A percentile compares a stretch with the other conserved stretches of the same genome.
Conservation (phyloP, 1,140 invertebrate species). For the Doryteuthis pealeii region DNA sequence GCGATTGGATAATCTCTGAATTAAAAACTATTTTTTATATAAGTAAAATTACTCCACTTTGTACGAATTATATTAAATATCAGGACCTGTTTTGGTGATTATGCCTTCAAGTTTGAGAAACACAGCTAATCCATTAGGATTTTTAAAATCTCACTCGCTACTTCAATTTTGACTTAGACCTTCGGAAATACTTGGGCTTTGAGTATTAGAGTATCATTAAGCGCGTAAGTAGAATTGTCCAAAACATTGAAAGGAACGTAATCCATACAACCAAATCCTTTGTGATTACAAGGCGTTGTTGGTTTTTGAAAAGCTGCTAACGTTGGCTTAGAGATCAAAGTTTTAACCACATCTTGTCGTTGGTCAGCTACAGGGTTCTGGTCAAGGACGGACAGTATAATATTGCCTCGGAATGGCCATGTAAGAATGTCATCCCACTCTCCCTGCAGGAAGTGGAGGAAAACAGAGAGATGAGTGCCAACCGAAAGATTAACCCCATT, state of each 20-base stretch:
- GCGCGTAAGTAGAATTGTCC: slow-evolving; percentile 45
- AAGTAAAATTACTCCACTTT: too few species aligned
- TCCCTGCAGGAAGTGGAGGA: slow-evolving; percentile 80
- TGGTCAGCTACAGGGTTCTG: slow-evolving; percentile 56
- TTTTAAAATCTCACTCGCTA: too few species aligned
- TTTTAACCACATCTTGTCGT: slow-evolving; percentile 48
- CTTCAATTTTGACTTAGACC: too few species aligned
- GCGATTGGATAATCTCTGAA: too few species aligned
- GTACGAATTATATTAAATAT: too few species aligned
- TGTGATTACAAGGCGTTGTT: slow-evolving; percentile 52
- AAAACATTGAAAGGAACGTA: slow-evolving; percentile 51
- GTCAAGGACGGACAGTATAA: slow-evolving; percentile 68
- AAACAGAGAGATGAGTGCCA: slow-evolving; percentile 56
- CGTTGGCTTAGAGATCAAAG: slow-evolving; percentile 52
- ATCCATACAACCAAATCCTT: slow-evolving; percentile 59
- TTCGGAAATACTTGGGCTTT: slow-evolving; percentile 45
- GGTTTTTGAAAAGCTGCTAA: slow-evolving; percentile 58
- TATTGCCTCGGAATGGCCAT: slow-evolving; percentile 83
- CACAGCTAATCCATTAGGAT: too few species aligned
- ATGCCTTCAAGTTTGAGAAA: too few species aligned
- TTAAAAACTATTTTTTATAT: too few species aligned
- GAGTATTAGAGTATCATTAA: slow-evolving; percentile 55
- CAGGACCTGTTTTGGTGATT: too few species aligned
- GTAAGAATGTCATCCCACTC: slow-evolving; percentile 81
- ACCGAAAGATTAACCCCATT: slow-evolving; percentile 66